A percentile compares a stretch with the other conserved stretches of the same genome.
Evolutionary conservation across 2,888 invertebrate genomes (phyloP).

Genomic region (Dryobotodes eremita): DNA sequence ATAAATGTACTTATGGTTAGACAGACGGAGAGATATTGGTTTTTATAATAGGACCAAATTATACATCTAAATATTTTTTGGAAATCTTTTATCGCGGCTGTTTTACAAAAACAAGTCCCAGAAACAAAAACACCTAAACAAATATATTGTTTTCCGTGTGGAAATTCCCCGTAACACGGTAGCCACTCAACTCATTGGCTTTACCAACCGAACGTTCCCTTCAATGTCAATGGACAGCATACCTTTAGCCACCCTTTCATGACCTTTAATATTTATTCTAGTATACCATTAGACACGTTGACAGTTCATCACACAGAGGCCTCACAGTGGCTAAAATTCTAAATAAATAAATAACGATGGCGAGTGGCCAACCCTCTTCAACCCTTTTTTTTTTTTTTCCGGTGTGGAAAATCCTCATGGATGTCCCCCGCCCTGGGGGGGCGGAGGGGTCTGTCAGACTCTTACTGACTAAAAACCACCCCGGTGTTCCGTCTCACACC

Average conservation of each 20-base stretch:
- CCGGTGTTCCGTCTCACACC: too few species aligned
- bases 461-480: too few species aligned
- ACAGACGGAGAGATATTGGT: background rate
- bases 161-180: background rate
- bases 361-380: constrained; percentile 79
- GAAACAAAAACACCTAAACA: background rate
- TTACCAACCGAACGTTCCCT: background rate
- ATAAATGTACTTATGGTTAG: background rate
- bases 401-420: too few species aligned
- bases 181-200: background rate
- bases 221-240: background rate
- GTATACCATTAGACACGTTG: constrained; percentile 57
- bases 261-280: constrained; percentile 42
- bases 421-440: too few species aligned
- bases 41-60: background rate
- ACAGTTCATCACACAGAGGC: constrained; percentile 67
- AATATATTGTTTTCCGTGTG: too few species aligned
- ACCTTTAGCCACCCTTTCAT: constrained; percentile 17
- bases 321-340: constrained; percentile 60
- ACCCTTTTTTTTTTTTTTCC: too few species aligned
- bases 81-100: background rate
- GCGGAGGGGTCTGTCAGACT: too few species aligned
- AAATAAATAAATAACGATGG: constrained; percentile 83
- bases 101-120: background rate
- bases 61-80: background rate